Evolutionary conservation across 2,888 invertebrate genomes (phyloP), one percentile per base, ranked within the genome.

Genomic region (Xestobium rufovillosum): DNA sequence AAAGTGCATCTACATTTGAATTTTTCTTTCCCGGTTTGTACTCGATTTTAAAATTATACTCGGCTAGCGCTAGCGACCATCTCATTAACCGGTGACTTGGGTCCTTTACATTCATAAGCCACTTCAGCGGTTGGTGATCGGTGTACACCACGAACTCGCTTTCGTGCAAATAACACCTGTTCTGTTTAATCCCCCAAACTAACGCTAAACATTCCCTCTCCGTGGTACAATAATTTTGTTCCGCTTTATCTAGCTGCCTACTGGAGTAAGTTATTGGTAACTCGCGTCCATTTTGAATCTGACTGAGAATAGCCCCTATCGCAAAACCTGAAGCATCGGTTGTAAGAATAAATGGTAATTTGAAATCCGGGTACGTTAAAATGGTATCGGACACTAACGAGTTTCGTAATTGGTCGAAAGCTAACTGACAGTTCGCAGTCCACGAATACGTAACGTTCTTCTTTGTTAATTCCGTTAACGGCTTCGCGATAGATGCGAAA

Each of bases 271-370:
- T 45, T 2, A 47, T 28, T 2, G 48, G 45, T 3, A 39, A 14
- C 36, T 47, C 44, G 10, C 34, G 35, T 2, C 41, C 44, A 14
- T 45, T 34, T 6, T 40, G 25, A 10, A 19, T 32, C 31, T 57
- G 54, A 8, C 39, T 30, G 3, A 57, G 31, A 3, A 54, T 37
- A 2, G 45, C 47, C 2, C 50, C 52, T 2, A 57, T 33, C 2
- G 52, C 53, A 14, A 32, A n/a, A n/a, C n/a, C n/a, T n/a, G n/a
- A n/a, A n/a, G n/a, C n/a, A n/a, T n/a, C n/a, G n/a, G n/a, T n/a
- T 2, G 42, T 23, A 17, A 45, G 10, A 1, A 41, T 19, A 23
- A 50, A 50, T 9, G 25, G 31, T 4, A 26, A 33, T 1, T 42
- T 19, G 19, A 50, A 39, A 31, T 52, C 45, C 10, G 50, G 52